These are phyloP conservation scores for Neoarius graeffei DNA, from an alignment of 2,113 vertebrate genomes.

Conservation along the genomic window DNA sequence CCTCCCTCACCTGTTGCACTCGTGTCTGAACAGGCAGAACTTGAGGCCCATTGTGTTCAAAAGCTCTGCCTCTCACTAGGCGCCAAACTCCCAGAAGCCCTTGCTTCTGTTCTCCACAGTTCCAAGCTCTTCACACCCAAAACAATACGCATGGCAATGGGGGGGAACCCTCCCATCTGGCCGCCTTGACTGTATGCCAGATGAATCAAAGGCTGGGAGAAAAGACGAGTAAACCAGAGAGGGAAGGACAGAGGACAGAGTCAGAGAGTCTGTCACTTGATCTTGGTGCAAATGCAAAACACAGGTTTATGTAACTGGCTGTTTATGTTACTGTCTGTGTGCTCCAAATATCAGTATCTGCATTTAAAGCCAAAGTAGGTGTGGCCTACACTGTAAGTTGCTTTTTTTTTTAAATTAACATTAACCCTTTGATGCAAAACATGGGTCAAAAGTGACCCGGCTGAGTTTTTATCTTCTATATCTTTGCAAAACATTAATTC, in stretches of 20 bases:
- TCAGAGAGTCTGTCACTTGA: neutral
- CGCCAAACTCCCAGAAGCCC: slow-evolving; percentile 44
- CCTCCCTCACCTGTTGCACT: slow-evolving; percentile 70
- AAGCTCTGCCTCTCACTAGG: slow-evolving; percentile 52
- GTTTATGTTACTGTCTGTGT: neutral
- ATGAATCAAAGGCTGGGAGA: slow-evolving; percentile 50
- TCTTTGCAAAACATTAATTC: too few species aligned
- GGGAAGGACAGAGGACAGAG: slow-evolving; percentile 23
- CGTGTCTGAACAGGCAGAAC: slow-evolving; percentile 72
- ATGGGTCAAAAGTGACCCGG: too few species aligned
- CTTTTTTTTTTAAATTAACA: neutral
- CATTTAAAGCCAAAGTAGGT: neutral
- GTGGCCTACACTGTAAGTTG: too few species aligned
- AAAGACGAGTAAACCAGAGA: slow-evolving; percentile 10
- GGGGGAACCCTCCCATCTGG: slow-evolving; percentile 66
- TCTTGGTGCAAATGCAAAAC: neutral
- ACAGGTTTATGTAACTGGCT: neutral
- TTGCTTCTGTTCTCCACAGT: slow-evolving; percentile 41
- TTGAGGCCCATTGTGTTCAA: slow-evolving; percentile 44
- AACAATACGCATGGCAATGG: slow-evolving; percentile 53
- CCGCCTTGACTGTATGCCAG: slow-evolving; percentile 67
- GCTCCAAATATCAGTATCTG: neutral
- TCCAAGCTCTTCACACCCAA: slow-evolving; percentile 47
- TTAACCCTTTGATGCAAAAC: too few species aligned
- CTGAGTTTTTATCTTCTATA: too few species aligned